Conservation (phyloP, 2,888 invertebrate species). For the Baccha elongata region DNA sequence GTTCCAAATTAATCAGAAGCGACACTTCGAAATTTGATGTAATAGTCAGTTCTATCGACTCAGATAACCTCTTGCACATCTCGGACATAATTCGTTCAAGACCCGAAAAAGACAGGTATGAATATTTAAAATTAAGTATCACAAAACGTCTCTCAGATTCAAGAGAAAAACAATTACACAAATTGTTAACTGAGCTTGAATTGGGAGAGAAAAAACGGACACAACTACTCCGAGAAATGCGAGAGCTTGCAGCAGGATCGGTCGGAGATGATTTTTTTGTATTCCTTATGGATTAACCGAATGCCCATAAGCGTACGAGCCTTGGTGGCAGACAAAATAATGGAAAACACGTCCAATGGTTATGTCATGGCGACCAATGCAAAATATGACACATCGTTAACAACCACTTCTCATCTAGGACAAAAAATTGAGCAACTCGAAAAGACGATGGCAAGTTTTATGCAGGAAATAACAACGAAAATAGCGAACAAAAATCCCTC, state of each 20-base stretch:
- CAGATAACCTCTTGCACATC: too few relatives aligned
- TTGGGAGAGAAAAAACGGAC: conserved; percentile 37
- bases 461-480: too few relatives aligned
- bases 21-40: too few relatives aligned
- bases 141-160: conserved; percentile 18
- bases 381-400: too few relatives aligned
- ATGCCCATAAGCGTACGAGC: not conserved
- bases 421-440: too few relatives aligned
- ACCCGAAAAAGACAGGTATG: conserved; percentile 16
- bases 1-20: too few relatives aligned
- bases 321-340: conserved; percentile 31
- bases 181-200: conserved; percentile 31
- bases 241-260: conserved; percentile 1
- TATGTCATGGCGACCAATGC: too few relatives aligned
- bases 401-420: too few relatives aligned
- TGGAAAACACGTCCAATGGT: not conserved
- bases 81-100: conserved; percentile 10
- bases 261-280: conserved; percentile 36
- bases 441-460: too few relatives aligned
- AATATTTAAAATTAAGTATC: not conserved
- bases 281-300: conserved; percentile 2
- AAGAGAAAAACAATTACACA: conserved; percentile 23
- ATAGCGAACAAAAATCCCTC: not conserved
- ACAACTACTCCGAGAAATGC: conserved; percentile 50
- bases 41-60: too few relatives aligned